A percentile compares a stretch with the other conserved stretches of the same genome.
Conservation (phyloP, 2,113 vertebrate species). For the Thunnus maccoyii region DNA sequence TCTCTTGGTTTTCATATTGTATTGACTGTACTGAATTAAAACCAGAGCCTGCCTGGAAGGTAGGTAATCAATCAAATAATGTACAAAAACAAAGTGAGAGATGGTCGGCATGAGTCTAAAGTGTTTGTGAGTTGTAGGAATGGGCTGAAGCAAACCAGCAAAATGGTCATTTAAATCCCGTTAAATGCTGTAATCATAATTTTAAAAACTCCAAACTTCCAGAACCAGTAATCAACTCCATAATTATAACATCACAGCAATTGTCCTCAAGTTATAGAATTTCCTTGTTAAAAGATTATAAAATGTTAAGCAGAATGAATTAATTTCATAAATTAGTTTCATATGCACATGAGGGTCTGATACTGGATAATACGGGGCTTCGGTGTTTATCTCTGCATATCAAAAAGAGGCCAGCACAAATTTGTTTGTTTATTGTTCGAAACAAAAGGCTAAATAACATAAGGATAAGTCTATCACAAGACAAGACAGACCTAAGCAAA, state of each 20-base stretch:
- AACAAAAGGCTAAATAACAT: neutral
- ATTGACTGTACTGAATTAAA: neutral
- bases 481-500: neutral
- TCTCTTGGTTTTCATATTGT: too few relatives aligned
- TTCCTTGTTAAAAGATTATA: neutral
- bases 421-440: neutral
- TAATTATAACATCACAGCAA: neutral
- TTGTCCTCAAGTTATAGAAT: neutral
- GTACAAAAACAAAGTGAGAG: too few relatives aligned
- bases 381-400: neutral
- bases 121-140: constrained; percentile 6
- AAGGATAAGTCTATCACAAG: too few relatives aligned
- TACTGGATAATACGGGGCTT: neutral
- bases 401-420: neutral
- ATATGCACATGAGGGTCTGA: neutral
- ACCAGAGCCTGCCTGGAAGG: neutral
- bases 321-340: neutral
- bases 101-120: too few relatives aligned
- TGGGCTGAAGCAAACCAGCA: neutral
- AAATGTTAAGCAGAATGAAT: neutral
- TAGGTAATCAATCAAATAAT: constrained; percentile 10
- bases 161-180: neutral
- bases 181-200: neutral
- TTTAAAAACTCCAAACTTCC: too few relatives aligned
- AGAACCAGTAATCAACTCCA: neutral